A percentile compares a stretch with the other conserved stretches of the same genome.
Evolutionary conservation across 2,797 vertebrate genomes (phyloP).

Genomic region (Danio tinwini): DNA sequence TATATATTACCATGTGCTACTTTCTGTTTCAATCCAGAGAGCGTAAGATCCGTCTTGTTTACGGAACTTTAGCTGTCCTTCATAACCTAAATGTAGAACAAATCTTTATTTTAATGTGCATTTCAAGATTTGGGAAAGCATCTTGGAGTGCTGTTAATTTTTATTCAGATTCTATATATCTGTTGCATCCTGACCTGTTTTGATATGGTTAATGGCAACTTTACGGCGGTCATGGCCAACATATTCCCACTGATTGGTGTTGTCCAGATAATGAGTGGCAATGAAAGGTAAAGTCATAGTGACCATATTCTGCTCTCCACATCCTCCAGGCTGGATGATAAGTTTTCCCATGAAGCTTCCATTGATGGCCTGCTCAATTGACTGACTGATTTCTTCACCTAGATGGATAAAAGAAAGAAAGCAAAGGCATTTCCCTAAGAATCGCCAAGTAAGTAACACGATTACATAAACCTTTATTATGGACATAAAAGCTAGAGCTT

Average conservation of each 20-base stretch:
- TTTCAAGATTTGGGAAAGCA: too few relatives aligned
- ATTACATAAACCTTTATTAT: too few relatives aligned
- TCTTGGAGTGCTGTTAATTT: background rate
- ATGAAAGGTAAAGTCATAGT: conserved; percentile 83
- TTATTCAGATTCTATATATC: background rate
- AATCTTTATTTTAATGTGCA: background rate
- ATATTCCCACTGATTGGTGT: conserved; percentile 83
- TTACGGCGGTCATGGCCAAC: conserved; percentile 68
- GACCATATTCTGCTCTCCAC: conserved; percentile 89
- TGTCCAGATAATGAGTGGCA: conserved; percentile 85
- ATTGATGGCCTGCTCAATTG: conserved; percentile 79
- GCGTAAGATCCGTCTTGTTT: conserved; percentile 47
- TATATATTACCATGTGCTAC: conserved; percentile 50
- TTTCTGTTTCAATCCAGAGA: background rate
- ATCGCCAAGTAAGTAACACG: too few relatives aligned
- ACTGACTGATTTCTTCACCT: conserved; percentile 66
- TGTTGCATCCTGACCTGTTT: conserved; percentile 70
- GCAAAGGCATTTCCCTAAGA: too few relatives aligned
- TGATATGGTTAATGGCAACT: conserved; percentile 75
- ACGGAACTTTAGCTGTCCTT: conserved; percentile 34
- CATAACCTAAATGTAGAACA: background rate
- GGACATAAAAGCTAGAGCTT: too few relatives aligned
- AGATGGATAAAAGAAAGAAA: too few relatives aligned
- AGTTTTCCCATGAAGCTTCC: conserved; percentile 80
- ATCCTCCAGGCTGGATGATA: conserved; percentile 80